Evolutionary conservation across 1,140 invertebrate species (phyloP), one percentile per base, ranked within the genome.

Genomic region (Lanistes nyassanus): DNA sequence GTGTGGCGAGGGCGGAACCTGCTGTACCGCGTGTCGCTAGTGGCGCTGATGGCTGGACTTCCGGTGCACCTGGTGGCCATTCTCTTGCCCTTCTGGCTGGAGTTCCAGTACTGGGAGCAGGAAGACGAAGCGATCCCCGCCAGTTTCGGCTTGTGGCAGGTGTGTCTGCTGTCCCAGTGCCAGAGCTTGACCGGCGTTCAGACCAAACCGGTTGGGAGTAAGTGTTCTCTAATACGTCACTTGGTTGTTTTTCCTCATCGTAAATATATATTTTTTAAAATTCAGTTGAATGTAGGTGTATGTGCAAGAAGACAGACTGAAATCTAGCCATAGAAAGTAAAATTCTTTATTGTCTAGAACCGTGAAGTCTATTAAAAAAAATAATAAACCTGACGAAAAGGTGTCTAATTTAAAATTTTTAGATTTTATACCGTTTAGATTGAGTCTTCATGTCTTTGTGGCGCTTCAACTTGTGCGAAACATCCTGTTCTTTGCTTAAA

Each of bases 11-110:
- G 70, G 11, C 70, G 70, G 21, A 34, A 34, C 9, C 21, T 56
- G 13, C 70, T 72, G 31, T 72, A 72, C 70, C 31, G 36, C 6
- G 19, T 58, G 11, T 23, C 29, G 31, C 55, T 72, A 21, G 53
- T 42, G 23, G 23, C 60, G 1, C 70, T 72, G 34, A 19, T 72
- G 55, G 37, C 36, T n/a, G 19, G 53, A 23, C 23, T 34, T 11
- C 70, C 70, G 0, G 31, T 72, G 19, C 53, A 72, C 70, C 55
- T 72, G 55, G 29, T 72, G 34, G 26, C 51, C 70, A 34, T 62
- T 31, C 29, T 72, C 21, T n/a, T 60, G 34, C 70, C 70, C 16
- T 72, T 37, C 36, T 72, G 70, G 70, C 56, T 72, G 6, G 21
- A 72, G 70, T 37, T 37, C 34, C 19, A 39, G 34, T 7, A 29